Percentiles rank a stretch among this genome's conserved stretches.
These are phyloP conservation scores for Nymphalis urticae DNA, from an alignment of 2,888 invertebrate genomes.

Conservation along the genomic window DNA sequence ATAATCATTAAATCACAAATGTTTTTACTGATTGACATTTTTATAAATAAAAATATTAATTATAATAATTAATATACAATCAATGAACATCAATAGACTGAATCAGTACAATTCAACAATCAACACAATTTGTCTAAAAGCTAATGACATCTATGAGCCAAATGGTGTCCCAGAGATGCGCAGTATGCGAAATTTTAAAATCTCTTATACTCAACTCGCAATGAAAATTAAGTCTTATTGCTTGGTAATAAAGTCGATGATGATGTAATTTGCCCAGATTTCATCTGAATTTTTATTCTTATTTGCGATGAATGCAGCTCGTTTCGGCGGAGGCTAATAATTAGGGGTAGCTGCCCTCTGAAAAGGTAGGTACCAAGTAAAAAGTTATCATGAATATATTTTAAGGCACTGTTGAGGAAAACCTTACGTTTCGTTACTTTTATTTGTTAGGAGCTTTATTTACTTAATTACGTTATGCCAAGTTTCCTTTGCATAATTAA, in stretches of 20 bases:
- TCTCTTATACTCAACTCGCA: constrained; percentile 29
- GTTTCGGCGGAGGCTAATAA: constrained; percentile 49
- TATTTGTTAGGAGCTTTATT: not conserved
- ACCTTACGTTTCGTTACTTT: not conserved
- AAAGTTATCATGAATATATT: constrained; percentile 18
- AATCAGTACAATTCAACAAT: constrained; percentile 10
- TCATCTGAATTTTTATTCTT: constrained; percentile 45
- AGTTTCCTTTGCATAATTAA: no score
- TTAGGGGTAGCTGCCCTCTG: constrained; percentile 43
- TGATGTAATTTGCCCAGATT: constrained; percentile 27
- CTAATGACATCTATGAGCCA: constrained; percentile 38
- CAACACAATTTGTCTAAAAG: constrained; percentile 28
- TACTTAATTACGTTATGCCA: not conserved
- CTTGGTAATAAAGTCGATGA: constrained; percentile 42
- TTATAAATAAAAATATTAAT: not conserved
- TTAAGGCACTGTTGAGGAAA: constrained; percentile 11
- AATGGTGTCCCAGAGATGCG: constrained; percentile 33
- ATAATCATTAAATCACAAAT: no score
- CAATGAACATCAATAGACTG: constrained; percentile 1
- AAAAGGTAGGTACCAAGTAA: constrained; percentile 15
- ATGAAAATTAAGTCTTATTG: constrained; percentile 46
- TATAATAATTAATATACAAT: constrained; percentile 6
- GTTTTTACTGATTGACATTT: no score
- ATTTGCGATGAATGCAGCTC: constrained; percentile 46
- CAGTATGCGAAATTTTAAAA: constrained; percentile 36